A percentile compares a stretch with the other conserved stretches of the same genome.
Conservation (phyloP, 2,797 vertebrate genomes). For the Oreortyx pictus region DNA sequence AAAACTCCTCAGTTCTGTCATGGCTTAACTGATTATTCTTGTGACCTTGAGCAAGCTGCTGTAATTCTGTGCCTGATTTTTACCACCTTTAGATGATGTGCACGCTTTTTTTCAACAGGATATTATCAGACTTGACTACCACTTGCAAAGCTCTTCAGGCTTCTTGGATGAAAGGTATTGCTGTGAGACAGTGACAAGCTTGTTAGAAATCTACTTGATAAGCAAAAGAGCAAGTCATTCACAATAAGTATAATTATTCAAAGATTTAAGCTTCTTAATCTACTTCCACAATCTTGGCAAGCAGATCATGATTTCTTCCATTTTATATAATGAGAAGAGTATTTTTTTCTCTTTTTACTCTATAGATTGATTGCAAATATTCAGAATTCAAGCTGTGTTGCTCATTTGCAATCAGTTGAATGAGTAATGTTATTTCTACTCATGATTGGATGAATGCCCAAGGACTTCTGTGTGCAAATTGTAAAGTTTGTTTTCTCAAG, state of each 20-base stretch:
- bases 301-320: conserved; percentile 65
- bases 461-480: conserved; percentile 68
- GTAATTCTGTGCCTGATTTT: conserved; percentile 33
- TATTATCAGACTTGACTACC: conserved; percentile 39
- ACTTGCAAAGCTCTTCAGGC: conserved; percentile 50
- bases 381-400: conserved; percentile 72
- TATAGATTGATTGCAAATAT: conserved; percentile 74
- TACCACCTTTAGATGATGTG: conserved; percentile 43
- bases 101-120: conserved; percentile 29
- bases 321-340: conserved; percentile 63
- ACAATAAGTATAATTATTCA: conserved; percentile 73
- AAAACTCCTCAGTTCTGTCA: not conserved
- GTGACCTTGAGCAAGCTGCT: conserved; percentile 22
- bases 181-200: conserved; percentile 18
- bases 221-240: conserved; percentile 64
- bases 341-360: conserved; percentile 57
- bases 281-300: conserved; percentile 66
- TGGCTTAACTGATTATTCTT: not conserved
- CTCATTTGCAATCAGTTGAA: conserved; percentile 71
- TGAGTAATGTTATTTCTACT: conserved; percentile 69
- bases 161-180: conserved; percentile 53
- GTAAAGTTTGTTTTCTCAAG: conserved; percentile 61
- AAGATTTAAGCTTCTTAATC: conserved; percentile 69
- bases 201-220: conserved; percentile 62
- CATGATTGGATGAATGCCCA: conserved; percentile 69